Evolutionary conservation across 2,113 vertebrate genomes (phyloP), one percentile per base, ranked within the genome.

Genomic region (Megaleporinus macrocephalus): DNA sequence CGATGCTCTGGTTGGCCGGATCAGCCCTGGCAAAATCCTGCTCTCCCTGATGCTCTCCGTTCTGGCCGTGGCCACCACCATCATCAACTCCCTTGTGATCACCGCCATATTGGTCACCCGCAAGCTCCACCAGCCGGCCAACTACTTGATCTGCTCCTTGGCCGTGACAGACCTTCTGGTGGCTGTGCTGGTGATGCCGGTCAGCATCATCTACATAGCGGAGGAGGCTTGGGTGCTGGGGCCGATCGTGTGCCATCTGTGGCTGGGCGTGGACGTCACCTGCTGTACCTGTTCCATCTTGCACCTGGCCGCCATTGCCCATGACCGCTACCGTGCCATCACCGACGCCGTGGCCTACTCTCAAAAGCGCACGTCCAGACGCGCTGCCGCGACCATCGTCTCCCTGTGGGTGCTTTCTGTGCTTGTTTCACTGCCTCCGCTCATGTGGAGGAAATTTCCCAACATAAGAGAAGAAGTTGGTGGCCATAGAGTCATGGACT

Each of bases 81-180:
- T 92, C 83, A 95, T 96, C 92, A 96, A 96, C 84, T 96, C 95
- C 68, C 92, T 96, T 0, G 96, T 96, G 86, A 96, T 96, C 80
- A 93, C 95, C 65, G 94, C 95, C 62, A 96, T 96, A 85, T 92
- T 96, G 63, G 95, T 95, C 79, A 96, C 95, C 10, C 91, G 92
- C 75, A 96, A 96, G 84, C 94, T 96, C 59, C 96, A 95, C 86
- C 95, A 96, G 61, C 96, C 95, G 0, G 95, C 96, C 86, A 96
- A 96, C 87, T 96, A 96, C 57, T 86, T 96, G 75, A 96, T 96
- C 87, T 96, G 95, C 82, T 96, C 95, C 26, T 90, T 96, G 63
- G 96, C 96, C n/a, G 94, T 96, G 78, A 96, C 96, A 3, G 96
- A 96, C 87, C 96, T 96, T 55, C 94, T 96, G 44, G 96, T 96